Conservation (phyloP, 1,140 invertebrate species). For the Aphidius ervi region DNA sequence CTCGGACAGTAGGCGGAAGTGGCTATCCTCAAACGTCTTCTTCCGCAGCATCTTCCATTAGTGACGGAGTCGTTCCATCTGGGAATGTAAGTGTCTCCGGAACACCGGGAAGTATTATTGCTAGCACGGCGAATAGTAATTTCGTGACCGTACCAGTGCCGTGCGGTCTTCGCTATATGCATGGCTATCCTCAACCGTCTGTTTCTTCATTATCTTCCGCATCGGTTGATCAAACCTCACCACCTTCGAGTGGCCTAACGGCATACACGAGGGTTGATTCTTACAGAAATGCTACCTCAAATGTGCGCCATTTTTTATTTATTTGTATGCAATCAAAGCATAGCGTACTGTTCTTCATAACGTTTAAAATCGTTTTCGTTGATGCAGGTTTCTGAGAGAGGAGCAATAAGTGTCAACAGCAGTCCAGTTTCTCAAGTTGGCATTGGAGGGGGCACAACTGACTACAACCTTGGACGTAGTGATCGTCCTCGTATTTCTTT, state of each 20-base stretch:
- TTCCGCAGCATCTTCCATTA: conserved; percentile 20
- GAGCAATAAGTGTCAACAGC: conserved; percentile 49
- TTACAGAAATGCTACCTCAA: conserved; percentile 44
- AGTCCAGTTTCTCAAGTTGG: conserved; percentile 49
- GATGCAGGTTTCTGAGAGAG: conserved; percentile 49
- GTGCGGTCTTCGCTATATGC: conserved; percentile 45
- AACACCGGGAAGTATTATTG: conserved; percentile 24
- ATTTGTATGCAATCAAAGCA: neutral
- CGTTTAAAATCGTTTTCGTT: conserved; percentile 12
- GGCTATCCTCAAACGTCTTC: conserved; percentile 33
- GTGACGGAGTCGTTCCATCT: conserved; percentile 33
- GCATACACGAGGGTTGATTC: conserved; percentile 41
- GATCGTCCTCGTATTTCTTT: conserved; percentile 50
- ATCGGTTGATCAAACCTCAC: conserved; percentile 45
- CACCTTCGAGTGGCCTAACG: conserved; percentile 35
- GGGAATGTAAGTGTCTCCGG: conserved; percentile 24
- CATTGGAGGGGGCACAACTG: conserved; percentile 37
- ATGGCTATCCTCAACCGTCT: conserved; percentile 45
- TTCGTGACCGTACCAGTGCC: conserved; percentile 42
- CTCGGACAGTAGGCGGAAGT: conserved; percentile 44
- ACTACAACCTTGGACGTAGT: conserved; percentile 36
- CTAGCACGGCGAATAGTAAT: conserved; percentile 26
- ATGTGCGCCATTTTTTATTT: conserved; percentile 36
- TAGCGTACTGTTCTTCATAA: too few relatives aligned
- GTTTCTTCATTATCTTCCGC: conserved; percentile 37